Conservation (phyloP, 2,888 invertebrate species). For the Cephus nigrinus region DNA sequence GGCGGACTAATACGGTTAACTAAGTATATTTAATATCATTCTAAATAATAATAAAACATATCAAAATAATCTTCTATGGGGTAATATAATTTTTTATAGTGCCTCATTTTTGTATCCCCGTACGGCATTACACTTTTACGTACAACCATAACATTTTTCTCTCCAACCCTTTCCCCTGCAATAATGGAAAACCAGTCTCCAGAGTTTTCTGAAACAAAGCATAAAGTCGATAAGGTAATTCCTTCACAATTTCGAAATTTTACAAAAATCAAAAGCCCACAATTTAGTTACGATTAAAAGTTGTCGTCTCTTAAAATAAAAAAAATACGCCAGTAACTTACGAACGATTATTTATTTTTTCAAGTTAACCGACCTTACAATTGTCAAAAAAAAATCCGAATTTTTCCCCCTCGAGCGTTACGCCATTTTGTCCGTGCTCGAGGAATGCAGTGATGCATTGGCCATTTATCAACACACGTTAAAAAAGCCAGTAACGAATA, state of each 20-base stretch:
- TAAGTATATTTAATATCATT: not conserved
- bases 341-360: not conserved
- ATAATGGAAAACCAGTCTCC: not conserved
- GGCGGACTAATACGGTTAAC: not conserved
- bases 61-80: not conserved
- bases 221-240: not conserved
- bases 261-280: not conserved
- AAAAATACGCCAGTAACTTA: not conserved
- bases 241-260: not conserved
- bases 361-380: not conserved
- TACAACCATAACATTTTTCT: not conserved
- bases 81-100: not conserved
- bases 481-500: slow-evolving; percentile 31
- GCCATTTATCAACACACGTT: slow-evolving; percentile 50
- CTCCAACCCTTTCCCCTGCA: not conserved
- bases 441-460: slow-evolving; percentile 51
- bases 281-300: no score
- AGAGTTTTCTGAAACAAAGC: not conserved
- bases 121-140: not conserved
- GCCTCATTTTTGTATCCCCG: not conserved
- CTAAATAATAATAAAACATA: not conserved
- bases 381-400: not conserved
- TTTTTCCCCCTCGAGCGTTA: slow-evolving; percentile 29
- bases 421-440: slow-evolving; percentile 43
- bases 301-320: no score